Base-by-base conservation (phyloP, 2,797 vertebrate species). In the Tamandua tetradactyla region DNA sequence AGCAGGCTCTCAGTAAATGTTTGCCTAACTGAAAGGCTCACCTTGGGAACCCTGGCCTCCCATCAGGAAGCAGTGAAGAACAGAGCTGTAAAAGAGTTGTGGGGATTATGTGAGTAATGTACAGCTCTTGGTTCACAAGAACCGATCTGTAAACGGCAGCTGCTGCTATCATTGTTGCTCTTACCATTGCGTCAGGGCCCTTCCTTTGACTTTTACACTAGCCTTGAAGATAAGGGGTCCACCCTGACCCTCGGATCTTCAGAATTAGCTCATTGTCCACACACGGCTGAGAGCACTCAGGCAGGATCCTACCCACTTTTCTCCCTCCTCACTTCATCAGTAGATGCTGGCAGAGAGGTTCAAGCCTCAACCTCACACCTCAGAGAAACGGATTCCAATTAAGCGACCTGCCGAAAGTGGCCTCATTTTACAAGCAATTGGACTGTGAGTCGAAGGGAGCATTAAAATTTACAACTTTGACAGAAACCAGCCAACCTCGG, bases 391-490 rank as follows among this genome's bases (percentile, higher is more conserved):
- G 55, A 87, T 80, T 96, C 80, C 57, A 88, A 27, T 95, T 84
- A 87, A 22, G 71, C 42, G 42, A 66, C 57, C 95, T 57, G 30
- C 44, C 0, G 71, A 82, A 83, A 84, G 72, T 22, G 59, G 80
- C 84, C 87, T 95, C 68, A 20, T 91, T 96, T 89, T 35, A 72
- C 62, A 85, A 76, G 71, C 94, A 68, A 55, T 91, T 88, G 94
- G 86, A 57, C 6, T 76, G 86, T 91, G 95, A 47, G 82, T 74
- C 10, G 7, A 94, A 96, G 87, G 0, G 0, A 37, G 66, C 27
- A 12, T 25, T 59, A 3, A 59, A 3, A 40, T 82, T 89, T 87
- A 69, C 76, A 47, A 78, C 75, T 80, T 75, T 7, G 0, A 44
- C 23, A 49, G 64, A 66, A 59, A 30, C 42, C 40, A 25, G 27